Percentiles rank a stretch among this genome's conserved stretches.
These are phyloP conservation scores for Creontiades dilutus DNA, from an alignment of 2,888 invertebrate genomes.

Conservation along the genomic window DNA sequence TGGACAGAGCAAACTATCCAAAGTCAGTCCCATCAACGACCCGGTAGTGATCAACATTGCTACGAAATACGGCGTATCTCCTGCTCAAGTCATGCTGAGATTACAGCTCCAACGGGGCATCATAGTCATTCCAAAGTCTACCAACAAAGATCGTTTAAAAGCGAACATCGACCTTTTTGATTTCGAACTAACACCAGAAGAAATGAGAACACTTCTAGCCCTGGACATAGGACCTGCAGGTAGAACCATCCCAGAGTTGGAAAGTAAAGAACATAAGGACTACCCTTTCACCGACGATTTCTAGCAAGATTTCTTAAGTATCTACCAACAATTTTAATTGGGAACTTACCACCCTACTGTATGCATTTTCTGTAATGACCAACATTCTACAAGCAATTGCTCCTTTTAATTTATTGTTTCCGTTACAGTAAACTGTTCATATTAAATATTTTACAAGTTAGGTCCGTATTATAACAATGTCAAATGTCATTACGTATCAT, in stretches of 20 bases:
- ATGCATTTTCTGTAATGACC: too few species aligned
- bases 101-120: constrained; percentile 80
- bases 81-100: constrained; percentile 86
- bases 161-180: constrained; percentile 76
- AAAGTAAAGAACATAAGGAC: constrained; percentile 54
- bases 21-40: constrained; percentile 77
- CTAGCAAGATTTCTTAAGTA: background rate
- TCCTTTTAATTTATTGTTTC: too few species aligned
- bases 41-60: constrained; percentile 83
- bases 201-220: constrained; percentile 64
- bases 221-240: constrained; percentile 49
- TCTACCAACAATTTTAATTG: background rate
- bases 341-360: too few species aligned
- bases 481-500: too few species aligned
- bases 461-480: too few species aligned
- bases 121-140: constrained; percentile 76
- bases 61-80: constrained; percentile 83
- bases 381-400: too few species aligned
- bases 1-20: constrained; percentile 78
- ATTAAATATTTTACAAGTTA: too few species aligned
- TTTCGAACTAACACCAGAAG: constrained; percentile 74
- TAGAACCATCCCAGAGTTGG: constrained; percentile 71
- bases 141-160: constrained; percentile 74
- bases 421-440: too few species aligned
- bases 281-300: constrained; percentile 66